Percentiles rank a stretch among this genome's conserved stretches.
These are phyloP conservation scores for Nineta flava DNA, from an alignment of 2,888 invertebrate species.

Conservation along the genomic window DNA sequence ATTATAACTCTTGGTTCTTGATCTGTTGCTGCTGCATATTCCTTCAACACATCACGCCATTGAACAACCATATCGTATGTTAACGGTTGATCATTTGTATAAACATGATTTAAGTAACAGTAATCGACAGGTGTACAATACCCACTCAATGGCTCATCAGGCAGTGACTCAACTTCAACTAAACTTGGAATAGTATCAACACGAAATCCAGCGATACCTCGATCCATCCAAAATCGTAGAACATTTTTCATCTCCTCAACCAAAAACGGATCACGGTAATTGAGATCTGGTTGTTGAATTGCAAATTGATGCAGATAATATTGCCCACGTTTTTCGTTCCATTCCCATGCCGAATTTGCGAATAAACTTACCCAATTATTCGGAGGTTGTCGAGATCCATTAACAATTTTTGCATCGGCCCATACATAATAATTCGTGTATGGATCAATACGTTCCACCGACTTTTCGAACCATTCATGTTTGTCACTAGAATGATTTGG, in stretches of 20 bases:
- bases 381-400: conserved; percentile 38
- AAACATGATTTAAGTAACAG: conserved; percentile 35
- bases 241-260: conserved; percentile 46
- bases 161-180: conserved; percentile 25
- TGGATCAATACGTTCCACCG: conserved; percentile 37
- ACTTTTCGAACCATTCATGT: conserved; percentile 68
- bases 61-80: conserved; percentile 38
- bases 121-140: conserved; percentile 27
- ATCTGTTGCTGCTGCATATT: conserved; percentile 17
- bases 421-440: conserved; percentile 68
- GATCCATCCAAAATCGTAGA: conserved; percentile 63
- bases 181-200: conserved; percentile 52
- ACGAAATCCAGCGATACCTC: conserved; percentile 76
- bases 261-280: conserved; percentile 54
- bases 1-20: conserved; percentile 37
- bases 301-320: conserved; percentile 66
- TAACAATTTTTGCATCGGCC: conserved; percentile 34
- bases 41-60: conserved; percentile 37
- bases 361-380: conserved; percentile 46
- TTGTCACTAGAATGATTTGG: conserved; percentile 54
- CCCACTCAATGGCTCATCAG: conserved; percentile 27
- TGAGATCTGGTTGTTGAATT: conserved; percentile 54
- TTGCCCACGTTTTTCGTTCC: conserved; percentile 43
- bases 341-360: conserved; percentile 24
- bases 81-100: conserved; percentile 41